Evolutionary conservation across 2,113 vertebrate species (phyloP), one percentile per base, ranked within the genome.

Genomic region (Tamias sibiricus): DNA sequence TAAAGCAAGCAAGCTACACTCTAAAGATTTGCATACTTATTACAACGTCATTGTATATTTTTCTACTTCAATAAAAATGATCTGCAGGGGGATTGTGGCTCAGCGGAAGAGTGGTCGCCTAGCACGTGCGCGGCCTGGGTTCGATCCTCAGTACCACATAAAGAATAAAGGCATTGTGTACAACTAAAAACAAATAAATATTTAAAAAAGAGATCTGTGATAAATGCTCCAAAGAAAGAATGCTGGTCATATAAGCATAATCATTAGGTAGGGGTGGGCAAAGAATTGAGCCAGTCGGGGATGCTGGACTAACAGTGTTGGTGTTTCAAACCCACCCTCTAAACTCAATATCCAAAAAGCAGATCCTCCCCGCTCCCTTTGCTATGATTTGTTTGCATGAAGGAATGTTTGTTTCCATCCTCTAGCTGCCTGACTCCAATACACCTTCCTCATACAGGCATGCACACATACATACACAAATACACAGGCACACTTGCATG

Each of bases 351-450:
- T 11, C 49, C 11, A 30, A 57, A 16, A 4, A 24, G 2, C 8
- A 7, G 20, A 4, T 2, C 30, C 30, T 28, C 7, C n/a, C 24
- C 2, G 2, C 1, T 2, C 0, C 26, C 49, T 32, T 89, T 32
- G 44, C 69, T 37, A 0, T 24, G 37, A 66, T 71, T 69, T 52
- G 7, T 35, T 49, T 49, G 47, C 12, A 49, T 49, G 42, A 44
- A 88, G 13, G 74, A 62, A 52, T 32, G n/a, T 40, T 26, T 30
- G 52, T 81, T 88, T 85, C 13, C 24, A 2, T 14, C 17, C 7
- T 4, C 37, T 6, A 54, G 62, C 52, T 66, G 68, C 47, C 28
- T 82, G 52, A 28, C 54, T 37, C 20, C 7, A 10, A 6, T 4
- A 40, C 26, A 17, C 66, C 26, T 1, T 62, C 57, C 42, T 76